These are phyloP conservation scores for Unio pictorum DNA, from an alignment of 2,888 invertebrate species.

Conservation along the genomic window DNA sequence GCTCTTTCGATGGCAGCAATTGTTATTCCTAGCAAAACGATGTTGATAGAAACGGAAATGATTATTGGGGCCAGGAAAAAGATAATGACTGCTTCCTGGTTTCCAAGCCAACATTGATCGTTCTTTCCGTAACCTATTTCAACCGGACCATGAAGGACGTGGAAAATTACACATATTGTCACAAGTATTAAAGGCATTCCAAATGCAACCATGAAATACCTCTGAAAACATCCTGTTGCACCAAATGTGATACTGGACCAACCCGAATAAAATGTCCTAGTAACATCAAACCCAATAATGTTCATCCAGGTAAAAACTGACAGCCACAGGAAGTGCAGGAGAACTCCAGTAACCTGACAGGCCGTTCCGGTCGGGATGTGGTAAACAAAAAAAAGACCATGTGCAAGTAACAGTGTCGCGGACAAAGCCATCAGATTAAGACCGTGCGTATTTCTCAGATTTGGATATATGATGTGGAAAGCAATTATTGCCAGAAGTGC, in stretches of 20 bases:
- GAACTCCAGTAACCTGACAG: slow-evolving; percentile 6
- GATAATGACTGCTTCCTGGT: slow-evolving; percentile 5
- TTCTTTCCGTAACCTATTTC: slow-evolving; percentile 9
- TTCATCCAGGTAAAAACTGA: slow-evolving; percentile 17
- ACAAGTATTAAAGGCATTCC: slow-evolving; percentile 1
- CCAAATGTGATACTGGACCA: not conserved
- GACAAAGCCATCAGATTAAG: slow-evolving; percentile 18
- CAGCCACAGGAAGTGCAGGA: slow-evolving; percentile 11
- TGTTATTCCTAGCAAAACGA: slow-evolving; percentile 7
- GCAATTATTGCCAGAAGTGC: slow-evolving; percentile 4
- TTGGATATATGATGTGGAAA: slow-evolving; percentile 6
- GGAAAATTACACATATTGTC: slow-evolving; percentile 1
- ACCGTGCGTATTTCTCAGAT: slow-evolving; percentile 17
- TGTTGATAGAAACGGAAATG: slow-evolving; percentile 9
- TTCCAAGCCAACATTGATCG: slow-evolving; percentile 15
- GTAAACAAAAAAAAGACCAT: slow-evolving; percentile 12
- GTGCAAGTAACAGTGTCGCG: slow-evolving; percentile 5
- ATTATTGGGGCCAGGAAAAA: slow-evolving; percentile 14
- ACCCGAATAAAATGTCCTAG: slow-evolving; percentile 8
- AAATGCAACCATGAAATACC: slow-evolving; percentile 3
- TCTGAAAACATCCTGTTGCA: slow-evolving; percentile 4
- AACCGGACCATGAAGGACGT: not conserved
- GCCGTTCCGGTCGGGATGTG: not conserved
- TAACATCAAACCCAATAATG: slow-evolving; percentile 20
- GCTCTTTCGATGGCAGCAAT: slow-evolving; percentile 7